Percentiles rank a stretch among this genome's conserved stretches.
These are phyloP conservation scores for Drosophila auraria DNA, from an alignment of 1,140 invertebrate species.

Conservation along the genomic window DNA sequence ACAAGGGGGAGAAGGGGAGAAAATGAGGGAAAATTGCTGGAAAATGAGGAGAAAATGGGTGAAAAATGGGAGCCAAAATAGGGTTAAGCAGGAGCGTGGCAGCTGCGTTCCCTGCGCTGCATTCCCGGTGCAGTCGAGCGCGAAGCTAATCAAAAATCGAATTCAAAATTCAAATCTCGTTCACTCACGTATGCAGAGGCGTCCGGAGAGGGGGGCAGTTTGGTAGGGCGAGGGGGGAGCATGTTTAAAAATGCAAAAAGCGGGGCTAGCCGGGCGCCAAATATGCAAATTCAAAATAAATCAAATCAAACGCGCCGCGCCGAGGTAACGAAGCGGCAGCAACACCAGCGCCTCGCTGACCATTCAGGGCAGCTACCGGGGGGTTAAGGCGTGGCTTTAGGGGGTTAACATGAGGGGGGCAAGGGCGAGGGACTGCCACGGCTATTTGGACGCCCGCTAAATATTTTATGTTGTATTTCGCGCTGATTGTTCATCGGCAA, in stretches of 20 bases:
- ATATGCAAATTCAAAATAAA: constrained; percentile 82
- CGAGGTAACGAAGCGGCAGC: constrained; percentile 80
- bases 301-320: constrained; percentile 78
- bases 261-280: constrained; percentile 40
- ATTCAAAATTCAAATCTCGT: constrained; percentile 63
- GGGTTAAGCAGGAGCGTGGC: background rate
- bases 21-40: background rate
- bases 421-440: background rate
- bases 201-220: constrained; percentile 43
- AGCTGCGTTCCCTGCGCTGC: constrained; percentile 11
- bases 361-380: background rate
- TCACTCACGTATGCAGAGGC: constrained; percentile 59
- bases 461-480: constrained; percentile 82
- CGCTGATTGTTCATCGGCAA: constrained; percentile 81
- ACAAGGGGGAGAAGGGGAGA: too few species aligned
- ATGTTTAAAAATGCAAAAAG: constrained; percentile 75
- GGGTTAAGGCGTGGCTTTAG: constrained; percentile 9
- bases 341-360: constrained; percentile 69
- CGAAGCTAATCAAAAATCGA: constrained; percentile 60
- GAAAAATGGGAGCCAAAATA: background rate
- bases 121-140: constrained; percentile 21
- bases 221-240: background rate
- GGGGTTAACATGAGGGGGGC: background rate
- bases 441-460: constrained; percentile 62
- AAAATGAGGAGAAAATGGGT: background rate